Base-by-base conservation (phyloP, 2,888 invertebrate species). In the Sisyra nigra region DNA sequence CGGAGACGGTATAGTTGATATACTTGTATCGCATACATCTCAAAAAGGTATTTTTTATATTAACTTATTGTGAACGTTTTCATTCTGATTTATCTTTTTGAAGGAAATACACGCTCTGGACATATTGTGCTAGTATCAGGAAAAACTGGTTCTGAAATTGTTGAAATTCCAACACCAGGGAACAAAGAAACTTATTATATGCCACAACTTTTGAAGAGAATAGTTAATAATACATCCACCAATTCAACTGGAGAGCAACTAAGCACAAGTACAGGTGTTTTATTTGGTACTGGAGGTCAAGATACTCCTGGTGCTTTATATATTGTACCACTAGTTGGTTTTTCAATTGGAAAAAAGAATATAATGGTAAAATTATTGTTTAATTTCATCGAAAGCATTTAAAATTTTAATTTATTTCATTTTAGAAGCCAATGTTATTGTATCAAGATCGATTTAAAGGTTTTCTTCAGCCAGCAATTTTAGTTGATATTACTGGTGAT, bases 261-360 rank as follows among this genome's bases (percentile, higher is more conserved):
- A 19, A 29, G 43, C 17, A 31, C 24, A 10, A 43, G 35, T 30
- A 24, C 13, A 5, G 33, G 32, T 31, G 67, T 84, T 31, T 57
- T 86, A 41, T 74, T 82, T 52, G 77, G 81, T 10, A 83, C 84
- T 0, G 85, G 82, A 1, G 79, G 80, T 2, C 80, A 81, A 50
- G 75, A 74, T 34, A 71, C 79, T 36, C 64, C 75, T 0, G 85
- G 86, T 2, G 77, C 78, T 31, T 65, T 87, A 11, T 84, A 79
- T 57, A 63, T 69, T 3, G 66, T 80, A 17, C 62, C 74, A 1
- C 60, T 85, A 19, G 61, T 68, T 10, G 62, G 67, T 9, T 51
- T 74, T 5, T 60, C 71, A 52, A 61, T 65, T 36, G 72, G 68
- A 51, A 65, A 62, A 40, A 60, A 61, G 41, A 60, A 63, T 47